Evolutionary conservation across 2,113 vertebrate genomes (phyloP).

Genomic region (Grammomys surdaster): DNA sequence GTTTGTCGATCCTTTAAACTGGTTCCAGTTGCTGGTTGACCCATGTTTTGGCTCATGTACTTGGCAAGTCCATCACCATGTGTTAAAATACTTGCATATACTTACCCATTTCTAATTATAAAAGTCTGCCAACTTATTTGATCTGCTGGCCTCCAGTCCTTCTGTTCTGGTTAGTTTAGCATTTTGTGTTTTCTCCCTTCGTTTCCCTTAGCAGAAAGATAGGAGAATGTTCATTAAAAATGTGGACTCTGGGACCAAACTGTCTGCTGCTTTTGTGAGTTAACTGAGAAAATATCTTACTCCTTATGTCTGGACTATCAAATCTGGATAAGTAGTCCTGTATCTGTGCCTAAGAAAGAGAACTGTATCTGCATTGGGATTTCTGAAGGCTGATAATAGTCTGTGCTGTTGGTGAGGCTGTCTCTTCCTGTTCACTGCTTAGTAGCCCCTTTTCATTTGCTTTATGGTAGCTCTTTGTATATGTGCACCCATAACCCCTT

Average conservation of each 20-base stretch:
- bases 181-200: slow-evolving; percentile 58
- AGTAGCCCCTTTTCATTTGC: slow-evolving; percentile 12
- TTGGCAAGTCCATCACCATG: slow-evolving; percentile 59
- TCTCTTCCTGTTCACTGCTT: background rate
- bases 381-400: background rate
- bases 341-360: background rate
- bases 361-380: background rate
- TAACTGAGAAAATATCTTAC: background rate
- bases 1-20: slow-evolving; percentile 66
- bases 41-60: slow-evolving; percentile 60
- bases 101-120: slow-evolving; percentile 73
- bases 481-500: background rate
- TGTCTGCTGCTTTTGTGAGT: background rate
- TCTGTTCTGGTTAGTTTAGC: slow-evolving; percentile 40
- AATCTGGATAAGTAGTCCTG: background rate
- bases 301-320: background rate
- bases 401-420: background rate
- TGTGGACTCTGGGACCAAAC: background rate
- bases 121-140: slow-evolving; percentile 68
- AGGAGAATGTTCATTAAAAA: slow-evolving; percentile 37
- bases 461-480: background rate
- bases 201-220: slow-evolving; percentile 5
- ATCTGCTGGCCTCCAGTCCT: slow-evolving; percentile 53
- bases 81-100: slow-evolving; percentile 66
- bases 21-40: slow-evolving; percentile 55